Percentiles rank a stretch among this genome's conserved stretches.
These are phyloP conservation scores for Thumatha senex DNA, from an alignment of 2,888 invertebrate genomes.

Conservation along the genomic window DNA sequence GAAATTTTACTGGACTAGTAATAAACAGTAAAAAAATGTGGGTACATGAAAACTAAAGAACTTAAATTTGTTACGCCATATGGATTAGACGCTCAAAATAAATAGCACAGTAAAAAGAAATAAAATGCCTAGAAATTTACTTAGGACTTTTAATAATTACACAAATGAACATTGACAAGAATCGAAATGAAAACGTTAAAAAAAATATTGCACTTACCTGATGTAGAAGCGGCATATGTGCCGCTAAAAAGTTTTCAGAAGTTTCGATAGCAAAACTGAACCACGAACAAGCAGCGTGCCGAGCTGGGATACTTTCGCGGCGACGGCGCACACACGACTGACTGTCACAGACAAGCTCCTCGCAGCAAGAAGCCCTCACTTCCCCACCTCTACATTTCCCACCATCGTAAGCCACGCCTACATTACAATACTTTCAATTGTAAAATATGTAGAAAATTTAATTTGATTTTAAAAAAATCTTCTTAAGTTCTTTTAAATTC, in stretches of 20 bases:
- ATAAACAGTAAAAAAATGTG: no score
- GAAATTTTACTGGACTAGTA: no score
- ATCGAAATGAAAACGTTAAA: neutral
- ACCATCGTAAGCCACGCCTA: conserved; percentile 36
- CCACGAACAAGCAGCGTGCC: conserved; percentile 46
- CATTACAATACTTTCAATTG: conserved; percentile 26
- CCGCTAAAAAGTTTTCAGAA: conserved; percentile 55
- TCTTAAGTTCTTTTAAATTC: neutral
- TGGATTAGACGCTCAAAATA: no score
- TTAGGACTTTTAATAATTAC: no score
- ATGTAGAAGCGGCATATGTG: conserved; percentile 71
- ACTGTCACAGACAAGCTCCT: conserved; percentile 40
- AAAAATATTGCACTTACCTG: conserved; percentile 50
- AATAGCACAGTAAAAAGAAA: no score
- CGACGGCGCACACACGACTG: conserved; percentile 67
- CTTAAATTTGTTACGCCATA: no score
- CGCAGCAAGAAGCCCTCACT: conserved; percentile 58
- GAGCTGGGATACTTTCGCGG: conserved; percentile 45
- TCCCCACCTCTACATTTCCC: conserved; percentile 32
- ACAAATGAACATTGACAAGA: neutral
- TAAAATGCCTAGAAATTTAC: no score
- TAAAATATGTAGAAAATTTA: neutral
- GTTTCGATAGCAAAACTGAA: conserved; percentile 42
- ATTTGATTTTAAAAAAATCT: no score
- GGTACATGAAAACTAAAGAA: no score